phyloP scores from a whole-genome alignment of 2,888 invertebrate species.

The Theodoxus fluviatilis region DNA sequence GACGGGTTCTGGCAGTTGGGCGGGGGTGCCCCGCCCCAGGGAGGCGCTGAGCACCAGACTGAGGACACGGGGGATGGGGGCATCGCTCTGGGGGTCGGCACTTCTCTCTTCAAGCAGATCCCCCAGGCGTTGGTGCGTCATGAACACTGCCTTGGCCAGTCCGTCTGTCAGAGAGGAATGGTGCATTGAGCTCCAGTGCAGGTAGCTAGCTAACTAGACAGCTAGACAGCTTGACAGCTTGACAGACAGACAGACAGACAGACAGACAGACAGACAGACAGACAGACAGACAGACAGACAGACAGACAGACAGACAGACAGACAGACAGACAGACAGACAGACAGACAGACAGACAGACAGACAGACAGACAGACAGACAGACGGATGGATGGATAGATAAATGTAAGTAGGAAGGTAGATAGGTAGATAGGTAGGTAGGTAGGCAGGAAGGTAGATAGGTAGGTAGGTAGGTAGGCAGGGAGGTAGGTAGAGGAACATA shows the following conservation, averaged over 20 bases:
- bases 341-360: no score
- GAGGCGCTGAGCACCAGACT: slow-evolving; percentile 49
- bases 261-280: neutral
- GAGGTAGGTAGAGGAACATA: no score
- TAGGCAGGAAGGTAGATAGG: no score
- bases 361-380: no score
- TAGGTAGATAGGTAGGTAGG: no score
- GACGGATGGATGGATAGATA: no score
- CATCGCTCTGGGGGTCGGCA: slow-evolving; percentile 25
- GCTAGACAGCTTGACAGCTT: neutral
- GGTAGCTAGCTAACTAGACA: no score
- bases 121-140: slow-evolving; percentile 54
- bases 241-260: neutral
- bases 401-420: no score
- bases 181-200: no score
- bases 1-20: slow-evolving; percentile 39
- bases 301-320: neutral
- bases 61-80: slow-evolving; percentile 33
- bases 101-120: slow-evolving; percentile 40
- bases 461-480: no score
- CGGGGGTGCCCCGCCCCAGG: slow-evolving; percentile 30
- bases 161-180: slow-evolving; percentile 45
- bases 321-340: no score
- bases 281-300: neutral
- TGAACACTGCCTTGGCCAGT: slow-evolving; percentile 53